Base-by-base conservation (phyloP, 2,888 invertebrate genomes). In the Odontomyia ornata region DNA sequence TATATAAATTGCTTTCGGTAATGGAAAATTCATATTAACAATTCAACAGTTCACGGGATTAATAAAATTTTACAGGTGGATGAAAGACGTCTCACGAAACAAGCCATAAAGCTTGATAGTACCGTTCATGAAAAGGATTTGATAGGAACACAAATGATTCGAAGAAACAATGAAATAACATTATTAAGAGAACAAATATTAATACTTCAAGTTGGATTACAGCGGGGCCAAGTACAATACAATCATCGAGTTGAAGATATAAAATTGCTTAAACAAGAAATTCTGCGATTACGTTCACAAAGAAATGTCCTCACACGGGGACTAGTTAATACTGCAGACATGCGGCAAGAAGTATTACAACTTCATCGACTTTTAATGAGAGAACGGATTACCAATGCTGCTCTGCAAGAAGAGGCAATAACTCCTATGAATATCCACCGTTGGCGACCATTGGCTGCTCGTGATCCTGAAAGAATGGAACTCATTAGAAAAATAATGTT, bases 371-470 rank as follows among this genome's bases (percentile, higher is more conserved):
- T 95, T 83, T 86, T 97, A 64, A 91, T 93, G 1, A 91, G 92
- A 78, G 95, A 96, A 85, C 89, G 93, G 56, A 89, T 96, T 18
- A 93, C 95, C 80, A 93, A 93, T 80, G 91, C 93, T 30, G 95
- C 96, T 0, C 87, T 97, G 15, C 94, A 95, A 83, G 94, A 96
- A 81, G 96, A 97, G 81, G 88, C 96, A 79, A 93, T 95, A 85
- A 95, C 93, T 80, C 97, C 97, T 0, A 90, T 96, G 81, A 97
- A 97, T 86, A 91, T 97, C 81, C 97, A 98, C 84, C 88, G 79
- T 57, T 76, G 73, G 71, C 89, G 97, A 80, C 93, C 95, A 85
- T 88, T 97, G 72, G 93, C 95, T 89, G 96, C 95, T 18, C 93
- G 93, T 13, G 95, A 97, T 88, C 97, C 97, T 0, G 91, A 91